Base-by-base conservation (phyloP, 2,888 invertebrate genomes). In the Nemotelus nigrinus region DNA sequence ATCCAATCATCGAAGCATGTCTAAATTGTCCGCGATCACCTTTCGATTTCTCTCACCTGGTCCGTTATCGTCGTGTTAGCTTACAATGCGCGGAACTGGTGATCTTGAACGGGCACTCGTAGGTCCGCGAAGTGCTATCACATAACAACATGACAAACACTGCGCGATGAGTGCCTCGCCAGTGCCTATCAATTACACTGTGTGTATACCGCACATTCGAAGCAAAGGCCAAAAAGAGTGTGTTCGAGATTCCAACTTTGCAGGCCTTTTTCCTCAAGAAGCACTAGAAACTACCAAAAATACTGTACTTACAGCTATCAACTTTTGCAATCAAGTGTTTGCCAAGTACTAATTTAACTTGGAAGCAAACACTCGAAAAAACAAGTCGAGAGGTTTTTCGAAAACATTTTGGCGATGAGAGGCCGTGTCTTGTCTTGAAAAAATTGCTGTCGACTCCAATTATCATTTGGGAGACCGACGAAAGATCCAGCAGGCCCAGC, bases 311-410 rank as follows among this genome's bases (percentile, higher is more conserved):
- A 8, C 50, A 8, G 50, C 50, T 50, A 65, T 45, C 45, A 45
- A 45, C 65, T 65, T 65, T 65, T 65, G 65, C 65, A 65, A 65
- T 47, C 65, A 44, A 44, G 63, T 47, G n/a, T 65, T 65, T 65
- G 43, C 47, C 65, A 47, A 65, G 47, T 65, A 25, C 65, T 65
- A 65, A 65, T 47, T 65, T 65, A n/a, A 65, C 47, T 65, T 39
- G 65, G 43, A 3, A 65, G 65, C 65, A 65, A 65, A 65, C 65
- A 65, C 6, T 47, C 25, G 5, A 65, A n/a, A 25, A 45, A 6
- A 39, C 65, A n/a, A 45, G 8, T 65, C 47, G 65, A 65, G 45
- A 39, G 47, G 65, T 65, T 65, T 65, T 65, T 7, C 10, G 43
- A 65, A 65, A 65, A 65, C 65, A 65, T 41, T 41, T 8, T 50